Base-by-base conservation (phyloP, 2,113 vertebrate species). In the Chascanopsetta lugubris region DNA sequence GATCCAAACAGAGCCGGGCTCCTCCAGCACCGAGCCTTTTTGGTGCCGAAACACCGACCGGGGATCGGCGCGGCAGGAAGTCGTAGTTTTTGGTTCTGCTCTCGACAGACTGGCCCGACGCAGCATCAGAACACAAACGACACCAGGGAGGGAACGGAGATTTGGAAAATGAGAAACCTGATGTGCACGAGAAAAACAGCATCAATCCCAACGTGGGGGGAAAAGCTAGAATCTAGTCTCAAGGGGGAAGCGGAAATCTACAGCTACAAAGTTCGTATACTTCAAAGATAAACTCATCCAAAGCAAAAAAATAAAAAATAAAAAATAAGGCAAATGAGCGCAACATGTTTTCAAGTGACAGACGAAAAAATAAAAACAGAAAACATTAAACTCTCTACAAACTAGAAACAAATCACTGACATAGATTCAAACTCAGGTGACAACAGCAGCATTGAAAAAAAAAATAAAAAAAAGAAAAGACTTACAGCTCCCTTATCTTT, bases 391-490 rank as follows among this genome's bases (percentile, higher is more conserved):
- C 55, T 72, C 84, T 79, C 81, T 81, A 84, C 69, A 83, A 83
- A 86, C 72, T 53, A 53, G 21, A 72, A 69, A 67, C 87, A 72
- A 67, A 69, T 87, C 75, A 82, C 79, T 73, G 79, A 87, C 60
- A 70, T 59, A 76, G 78, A 83, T 71, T 86, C 78, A 84, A 88
- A 86, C 70, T 80, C 78, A 74, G 77, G 80, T 72, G 77, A 89
- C 80, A 77, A 85, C 88, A 92, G 91, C 92, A 93, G 89, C 91
- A 91, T 89, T 81, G 83, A 72, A 84, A 12, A 70, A 64, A 76
- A 57, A 77, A n/a, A 91, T 89, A 80, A 82, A 72, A 84, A 12
- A 70, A 64, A 76, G 54, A 77, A 84, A 82, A 84, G 73, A 81
- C 76, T 68, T 59, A 50, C 79, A 73, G 74, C 66, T 84, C 86